Percentiles rank a stretch among this genome's conserved stretches.
Conservation (phyloP, 1,140 invertebrate species). For the Heterodera schachtii region DNA sequence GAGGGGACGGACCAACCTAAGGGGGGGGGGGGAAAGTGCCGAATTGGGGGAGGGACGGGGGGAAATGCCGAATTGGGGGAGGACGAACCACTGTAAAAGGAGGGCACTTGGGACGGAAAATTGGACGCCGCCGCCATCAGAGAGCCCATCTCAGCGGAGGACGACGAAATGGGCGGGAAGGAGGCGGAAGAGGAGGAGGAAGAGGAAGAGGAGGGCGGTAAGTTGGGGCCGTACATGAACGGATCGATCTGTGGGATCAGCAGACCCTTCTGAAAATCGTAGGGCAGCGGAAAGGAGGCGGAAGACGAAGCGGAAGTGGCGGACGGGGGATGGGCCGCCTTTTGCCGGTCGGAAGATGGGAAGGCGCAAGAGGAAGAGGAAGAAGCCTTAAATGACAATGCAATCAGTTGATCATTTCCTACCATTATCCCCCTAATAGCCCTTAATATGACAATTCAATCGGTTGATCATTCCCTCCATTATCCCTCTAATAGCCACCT, state of each 20-base stretch:
- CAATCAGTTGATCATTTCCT: neutral
- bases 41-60: neutral
- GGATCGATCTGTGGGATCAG: neutral
- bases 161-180: neutral
- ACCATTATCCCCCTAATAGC: neutral
- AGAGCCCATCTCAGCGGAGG: slow-evolving; percentile 1
- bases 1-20: neutral
- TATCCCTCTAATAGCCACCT: neutral
- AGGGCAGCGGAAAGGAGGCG: neutral
- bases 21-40: neutral
- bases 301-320: neutral
- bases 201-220: neutral
- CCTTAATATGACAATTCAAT: too few species aligned
- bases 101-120: neutral
- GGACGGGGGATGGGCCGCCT: neutral
- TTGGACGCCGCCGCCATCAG: slow-evolving; percentile 6
- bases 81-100: neutral
- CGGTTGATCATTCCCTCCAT: neutral
- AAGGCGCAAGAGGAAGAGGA: too few species aligned
- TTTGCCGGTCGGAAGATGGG: too few species aligned
- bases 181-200: neutral
- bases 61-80: too few species aligned
- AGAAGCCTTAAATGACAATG: too few species aligned
- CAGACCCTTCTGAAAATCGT: neutral
- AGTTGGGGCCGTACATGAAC: neutral